These are phyloP conservation scores for Catamblyrhynchus diadema DNA, from an alignment of 2,797 vertebrate species.

Conservation along the genomic window DNA sequence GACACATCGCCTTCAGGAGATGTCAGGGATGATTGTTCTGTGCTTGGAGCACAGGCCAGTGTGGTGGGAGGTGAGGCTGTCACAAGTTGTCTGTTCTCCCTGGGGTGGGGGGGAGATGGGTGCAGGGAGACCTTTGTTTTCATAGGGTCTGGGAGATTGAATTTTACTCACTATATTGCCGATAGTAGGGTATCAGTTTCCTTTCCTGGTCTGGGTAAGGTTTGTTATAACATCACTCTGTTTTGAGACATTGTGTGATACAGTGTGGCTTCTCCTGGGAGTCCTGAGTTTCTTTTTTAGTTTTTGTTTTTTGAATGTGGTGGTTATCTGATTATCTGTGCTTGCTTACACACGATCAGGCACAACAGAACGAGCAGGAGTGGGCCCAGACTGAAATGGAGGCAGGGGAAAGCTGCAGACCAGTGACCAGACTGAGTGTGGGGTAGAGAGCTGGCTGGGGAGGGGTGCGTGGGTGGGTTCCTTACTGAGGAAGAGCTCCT, in stretches of 20 bases:
- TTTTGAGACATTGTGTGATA: background rate
- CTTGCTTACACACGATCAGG: accelerated
- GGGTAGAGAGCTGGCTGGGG: background rate
- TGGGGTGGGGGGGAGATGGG: accelerated
- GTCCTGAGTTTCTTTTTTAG: background rate
- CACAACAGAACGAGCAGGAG: background rate
- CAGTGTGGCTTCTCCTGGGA: background rate
- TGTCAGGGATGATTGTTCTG: background rate
- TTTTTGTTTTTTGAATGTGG: background rate
- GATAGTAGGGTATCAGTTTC: background rate
- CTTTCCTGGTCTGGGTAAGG: background rate
- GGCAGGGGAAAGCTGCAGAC: background rate
- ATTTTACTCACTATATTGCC: background rate
- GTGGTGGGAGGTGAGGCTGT: background rate
- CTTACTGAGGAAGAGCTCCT: background rate
- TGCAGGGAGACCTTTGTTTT: background rate
- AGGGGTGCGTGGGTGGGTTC: background rate
- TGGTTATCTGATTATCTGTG: background rate
- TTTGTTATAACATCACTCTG: background rate
- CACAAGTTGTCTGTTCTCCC: background rate
- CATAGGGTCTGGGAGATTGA: background rate
- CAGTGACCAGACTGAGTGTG: background rate
- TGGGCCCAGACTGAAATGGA: background rate
- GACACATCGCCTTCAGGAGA: background rate
- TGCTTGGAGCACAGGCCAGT: background rate